Evolutionary conservation across 92 coral and sea anemone genomes (phyloP).

Genomic region (Umimayanthus chanpuru): DNA sequence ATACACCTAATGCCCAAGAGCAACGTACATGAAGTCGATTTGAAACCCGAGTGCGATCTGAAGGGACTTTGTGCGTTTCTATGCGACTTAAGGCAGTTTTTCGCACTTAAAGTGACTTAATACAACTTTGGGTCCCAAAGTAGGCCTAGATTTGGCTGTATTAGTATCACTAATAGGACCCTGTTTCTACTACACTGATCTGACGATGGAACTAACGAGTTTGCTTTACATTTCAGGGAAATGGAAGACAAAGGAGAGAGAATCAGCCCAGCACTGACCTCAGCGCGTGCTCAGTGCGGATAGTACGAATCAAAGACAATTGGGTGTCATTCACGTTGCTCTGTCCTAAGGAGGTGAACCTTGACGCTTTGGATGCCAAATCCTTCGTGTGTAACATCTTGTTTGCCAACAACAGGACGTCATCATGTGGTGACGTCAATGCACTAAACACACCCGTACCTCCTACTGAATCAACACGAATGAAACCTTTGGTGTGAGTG

Average conservation of each 20-base stretch:
- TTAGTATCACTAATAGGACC: too few species aligned
- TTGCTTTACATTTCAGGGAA: not conserved
- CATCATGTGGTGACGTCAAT: conserved; percentile 15
- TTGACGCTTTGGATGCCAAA: not conserved
- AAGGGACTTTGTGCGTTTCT: too few species aligned
- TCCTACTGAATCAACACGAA: not conserved
- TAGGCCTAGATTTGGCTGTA: too few species aligned
- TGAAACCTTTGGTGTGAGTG: conserved; percentile 25
- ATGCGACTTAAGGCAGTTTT: too few species aligned
- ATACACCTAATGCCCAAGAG: too few species aligned
- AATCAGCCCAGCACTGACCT: not conserved
- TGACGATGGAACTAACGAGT: not conserved
- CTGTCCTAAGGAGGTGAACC: not conserved
- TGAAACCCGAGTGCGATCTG: too few species aligned
- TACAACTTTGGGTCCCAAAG: too few species aligned
- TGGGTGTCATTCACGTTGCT: conserved; percentile 24
- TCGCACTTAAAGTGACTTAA: too few species aligned
- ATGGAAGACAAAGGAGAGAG: not conserved
- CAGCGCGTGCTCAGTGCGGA: conserved; percentile 16
- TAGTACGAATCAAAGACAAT: not conserved
- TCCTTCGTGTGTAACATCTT: conserved; percentile 20
- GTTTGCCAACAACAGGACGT: conserved; percentile 13
- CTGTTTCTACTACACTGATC: too few species aligned
- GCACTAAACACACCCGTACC: not conserved
- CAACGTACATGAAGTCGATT: too few species aligned